Conservation (phyloP, 2,113 vertebrate species). For the Pogonocichla stellata region DNA sequence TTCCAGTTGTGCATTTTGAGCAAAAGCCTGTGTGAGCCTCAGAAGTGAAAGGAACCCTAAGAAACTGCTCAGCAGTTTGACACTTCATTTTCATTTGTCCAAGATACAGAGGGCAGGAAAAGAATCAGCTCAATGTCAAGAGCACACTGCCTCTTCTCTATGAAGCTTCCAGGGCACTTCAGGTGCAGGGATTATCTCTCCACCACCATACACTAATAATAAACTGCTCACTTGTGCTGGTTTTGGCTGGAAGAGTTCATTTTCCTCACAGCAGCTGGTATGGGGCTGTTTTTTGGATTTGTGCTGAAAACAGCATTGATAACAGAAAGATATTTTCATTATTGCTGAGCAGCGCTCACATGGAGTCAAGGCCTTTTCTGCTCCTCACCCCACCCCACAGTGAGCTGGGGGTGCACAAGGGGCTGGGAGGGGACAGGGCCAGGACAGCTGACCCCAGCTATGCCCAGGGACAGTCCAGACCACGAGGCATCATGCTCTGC, state of each 20-base stretch:
- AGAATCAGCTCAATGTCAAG: background rate
- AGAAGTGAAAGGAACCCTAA: background rate
- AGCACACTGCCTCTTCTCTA: background rate
- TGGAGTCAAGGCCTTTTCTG: background rate
- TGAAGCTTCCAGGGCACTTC: background rate
- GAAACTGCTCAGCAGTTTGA: background rate
- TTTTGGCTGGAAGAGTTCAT: background rate
- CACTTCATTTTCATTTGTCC: background rate
- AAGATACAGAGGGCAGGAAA: background rate
- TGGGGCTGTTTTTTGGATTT: background rate
- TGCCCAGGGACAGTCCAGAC: background rate
- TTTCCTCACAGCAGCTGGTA: background rate
- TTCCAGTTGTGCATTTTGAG: background rate
- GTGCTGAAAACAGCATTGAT: background rate
- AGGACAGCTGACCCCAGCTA: background rate
- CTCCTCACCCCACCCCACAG: background rate
- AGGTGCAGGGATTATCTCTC: background rate
- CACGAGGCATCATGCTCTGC: background rate
- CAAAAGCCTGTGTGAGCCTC: accelerated
- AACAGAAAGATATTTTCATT: background rate
- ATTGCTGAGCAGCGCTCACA: no score
- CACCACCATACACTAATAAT: background rate
- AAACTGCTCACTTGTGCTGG: background rate
- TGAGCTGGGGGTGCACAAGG: background rate
- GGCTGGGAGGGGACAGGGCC: background rate